A percentile compares a stretch with the other conserved stretches of the same genome.
phyloP scores from a whole-genome alignment of 1,140 invertebrate genomes.

The Hyles euphorbiae region DNA sequence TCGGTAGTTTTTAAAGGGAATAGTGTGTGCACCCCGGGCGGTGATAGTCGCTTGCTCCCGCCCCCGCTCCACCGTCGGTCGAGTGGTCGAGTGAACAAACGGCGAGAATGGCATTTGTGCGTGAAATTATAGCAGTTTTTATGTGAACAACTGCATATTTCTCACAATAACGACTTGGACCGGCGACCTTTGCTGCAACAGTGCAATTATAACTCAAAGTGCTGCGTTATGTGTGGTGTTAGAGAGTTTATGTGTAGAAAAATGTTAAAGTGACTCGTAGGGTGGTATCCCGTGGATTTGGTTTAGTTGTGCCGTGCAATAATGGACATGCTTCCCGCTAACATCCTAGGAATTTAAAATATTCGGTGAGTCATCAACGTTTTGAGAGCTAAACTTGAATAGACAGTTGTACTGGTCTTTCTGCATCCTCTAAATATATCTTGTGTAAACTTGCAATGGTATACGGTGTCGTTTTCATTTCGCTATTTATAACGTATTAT shows the following conservation, averaged over 20 bases:
- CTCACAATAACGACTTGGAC: conserved; percentile 40
- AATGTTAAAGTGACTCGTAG: conserved; percentile 48
- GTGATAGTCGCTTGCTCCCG: conserved; percentile 26
- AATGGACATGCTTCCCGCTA: conserved; percentile 66
- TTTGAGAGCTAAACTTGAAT: conserved; percentile 28
- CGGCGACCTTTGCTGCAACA: conserved; percentile 33
- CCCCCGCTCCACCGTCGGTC: conserved; percentile 42
- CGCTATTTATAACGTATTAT: conserved; percentile 25
- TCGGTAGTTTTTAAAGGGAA: conserved; percentile 1
- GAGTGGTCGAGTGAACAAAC: conserved; percentile 49
- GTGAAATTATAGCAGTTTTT: conserved; percentile 66
- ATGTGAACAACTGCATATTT: conserved; percentile 64
- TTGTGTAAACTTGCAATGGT: conserved; percentile 21
- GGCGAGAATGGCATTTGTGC: conserved; percentile 65
- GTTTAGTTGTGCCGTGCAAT: conserved; percentile 51
- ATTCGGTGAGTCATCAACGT: conserved; percentile 69
- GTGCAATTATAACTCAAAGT: conserved; percentile 35
- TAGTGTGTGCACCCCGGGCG: conserved; percentile 16
- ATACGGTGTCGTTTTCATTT: conserved; percentile 17
- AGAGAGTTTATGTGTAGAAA: conserved; percentile 45
- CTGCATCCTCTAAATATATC: conserved; percentile 23
- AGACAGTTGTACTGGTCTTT: conserved; percentile 8
- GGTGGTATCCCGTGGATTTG: conserved; percentile 62
- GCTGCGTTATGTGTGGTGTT: conserved; percentile 45
- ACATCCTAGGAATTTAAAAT: conserved; percentile 71